phyloP scores from a whole-genome alignment of 2,113 vertebrate species.

The Ia io region DNA sequence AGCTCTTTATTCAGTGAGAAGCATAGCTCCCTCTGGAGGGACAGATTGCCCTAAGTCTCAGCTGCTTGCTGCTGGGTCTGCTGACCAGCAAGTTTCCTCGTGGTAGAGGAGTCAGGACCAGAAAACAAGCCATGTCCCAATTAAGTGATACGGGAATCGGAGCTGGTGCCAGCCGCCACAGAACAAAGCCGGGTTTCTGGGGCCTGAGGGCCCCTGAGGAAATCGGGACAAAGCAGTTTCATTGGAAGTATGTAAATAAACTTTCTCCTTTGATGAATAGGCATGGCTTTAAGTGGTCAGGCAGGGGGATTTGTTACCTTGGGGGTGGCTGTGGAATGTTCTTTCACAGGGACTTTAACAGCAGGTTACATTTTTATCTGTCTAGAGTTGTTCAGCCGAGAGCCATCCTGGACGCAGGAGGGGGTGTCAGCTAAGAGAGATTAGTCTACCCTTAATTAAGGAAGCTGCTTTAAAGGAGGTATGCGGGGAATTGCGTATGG shows the following conservation, averaged over 20 bases:
- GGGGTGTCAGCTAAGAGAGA: neutral
- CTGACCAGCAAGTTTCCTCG: neutral
- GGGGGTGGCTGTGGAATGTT: slow-evolving; percentile 64
- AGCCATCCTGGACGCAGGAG: neutral
- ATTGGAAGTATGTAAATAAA: slow-evolving; percentile 53
- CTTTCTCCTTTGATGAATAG: slow-evolving; percentile 31
- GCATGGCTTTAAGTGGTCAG: neutral
- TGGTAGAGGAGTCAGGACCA: neutral
- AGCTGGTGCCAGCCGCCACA: neutral
- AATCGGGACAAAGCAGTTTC: slow-evolving; percentile 41
- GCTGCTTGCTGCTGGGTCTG: neutral
- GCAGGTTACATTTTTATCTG: slow-evolving; percentile 59
- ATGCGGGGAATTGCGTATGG: neutral
- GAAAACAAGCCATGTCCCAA: neutral
- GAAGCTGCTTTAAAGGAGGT: slow-evolving; percentile 24
- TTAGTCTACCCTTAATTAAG: slow-evolving; percentile 57
- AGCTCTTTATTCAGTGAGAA: neutral
- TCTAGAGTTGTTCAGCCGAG: slow-evolving; percentile 13
- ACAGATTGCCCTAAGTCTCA: neutral
- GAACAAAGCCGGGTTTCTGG: slow-evolving; percentile 43
- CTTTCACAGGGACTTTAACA: slow-evolving; percentile 57
- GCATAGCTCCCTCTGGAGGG: neutral
- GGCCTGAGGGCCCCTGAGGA: neutral
- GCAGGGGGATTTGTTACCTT: slow-evolving; percentile 59
- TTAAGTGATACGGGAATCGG: slow-evolving; percentile 36